Evolutionary conservation across 2,888 invertebrate genomes (phyloP), one percentile per base, ranked within the genome.

Genomic region (Acanthosepion esculentum): DNA sequence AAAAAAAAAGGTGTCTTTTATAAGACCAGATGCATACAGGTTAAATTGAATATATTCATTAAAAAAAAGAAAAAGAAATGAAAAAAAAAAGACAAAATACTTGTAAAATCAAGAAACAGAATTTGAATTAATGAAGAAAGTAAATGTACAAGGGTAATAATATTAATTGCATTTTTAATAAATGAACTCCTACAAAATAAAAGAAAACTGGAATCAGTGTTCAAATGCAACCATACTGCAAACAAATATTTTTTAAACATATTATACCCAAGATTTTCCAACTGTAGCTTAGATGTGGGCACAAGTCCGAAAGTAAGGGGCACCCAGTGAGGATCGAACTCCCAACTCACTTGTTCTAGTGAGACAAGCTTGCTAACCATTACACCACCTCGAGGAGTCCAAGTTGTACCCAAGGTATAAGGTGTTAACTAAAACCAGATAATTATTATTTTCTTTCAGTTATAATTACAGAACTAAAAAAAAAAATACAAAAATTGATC

Each of bases 21-120:
- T 3, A 78, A 78, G 78, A 78, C 78, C n/a, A 78, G 78, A 78
- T 78, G 78, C 59, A 78, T 78, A 78, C 78, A 78, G n/a, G 0
- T 78, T 78, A n/a, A 78, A 78, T 78, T 78, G 78, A 78, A 78
- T n/a, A 78, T 78, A 78, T 78, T 78, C 15, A 78, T 78, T n/a
- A 12, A 23, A n/a, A 29, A n/a, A 78, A 33, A 78, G 4, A 33
- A 78, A 78, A 33, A 12, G 20, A 59, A 59, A 59, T 20, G 20
- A 5, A n/a, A 78, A 78, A 78, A 78, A n/a, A 78, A n/a, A 78
- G n/a, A n/a, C n/a, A 78, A 33, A 78, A 78, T 33, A 78, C n/a
- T 78, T 78, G n/a, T 78, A 78, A 78, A 78, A 78, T 78, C 12
- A 78, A 78, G 78, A n/a, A 78, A 78, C 33, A n/a, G 78, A 15